A percentile compares a stretch with the other conserved stretches of the same genome.
phyloP scores from a whole-genome alignment of 2,113 vertebrate species.

The Hypanus sabinus region DNA sequence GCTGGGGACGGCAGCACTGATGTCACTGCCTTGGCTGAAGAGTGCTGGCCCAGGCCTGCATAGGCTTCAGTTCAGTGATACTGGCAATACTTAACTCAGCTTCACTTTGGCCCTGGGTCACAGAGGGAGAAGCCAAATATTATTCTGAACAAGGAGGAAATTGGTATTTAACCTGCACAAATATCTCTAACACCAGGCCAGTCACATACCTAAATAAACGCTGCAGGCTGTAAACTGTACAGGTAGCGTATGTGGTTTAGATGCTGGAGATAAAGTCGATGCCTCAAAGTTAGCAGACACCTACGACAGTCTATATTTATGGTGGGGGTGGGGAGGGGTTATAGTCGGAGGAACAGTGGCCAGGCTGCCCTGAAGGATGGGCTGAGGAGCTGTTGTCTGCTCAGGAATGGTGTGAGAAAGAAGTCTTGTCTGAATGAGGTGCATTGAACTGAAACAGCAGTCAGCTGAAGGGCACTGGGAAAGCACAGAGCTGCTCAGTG shows the following conservation, averaged over 20 bases:
- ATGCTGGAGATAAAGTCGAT: background rate
- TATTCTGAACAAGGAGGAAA: background rate
- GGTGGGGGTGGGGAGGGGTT: background rate
- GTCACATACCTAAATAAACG: background rate
- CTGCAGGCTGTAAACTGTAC: slow-evolving; percentile 12
- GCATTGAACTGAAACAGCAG: slow-evolving; percentile 3
- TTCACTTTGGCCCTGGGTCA: background rate
- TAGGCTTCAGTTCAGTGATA: background rate
- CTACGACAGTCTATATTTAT: background rate
- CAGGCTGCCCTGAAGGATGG: background rate
- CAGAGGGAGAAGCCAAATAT: background rate
- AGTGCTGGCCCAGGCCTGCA: background rate
- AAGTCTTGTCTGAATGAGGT: slow-evolving; percentile 23
- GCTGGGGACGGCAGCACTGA: too few relatives aligned
- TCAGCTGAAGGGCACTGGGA: background rate
- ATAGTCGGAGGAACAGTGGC: background rate
- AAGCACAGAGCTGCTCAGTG: background rate
- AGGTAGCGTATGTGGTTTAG: background rate
- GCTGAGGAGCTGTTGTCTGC: background rate
- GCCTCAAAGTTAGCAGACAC: background rate
- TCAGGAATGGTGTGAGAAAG: slow-evolving; percentile 4
- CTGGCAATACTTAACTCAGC: background rate
- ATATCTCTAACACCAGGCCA: background rate
- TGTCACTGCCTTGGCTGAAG: background rate
- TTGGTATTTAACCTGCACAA: background rate